Percentiles rank a stretch among this genome's conserved stretches.
Conservation (phyloP, 35 echinoderm and acorn worm genomes). For the Diadema setosum region DNA sequence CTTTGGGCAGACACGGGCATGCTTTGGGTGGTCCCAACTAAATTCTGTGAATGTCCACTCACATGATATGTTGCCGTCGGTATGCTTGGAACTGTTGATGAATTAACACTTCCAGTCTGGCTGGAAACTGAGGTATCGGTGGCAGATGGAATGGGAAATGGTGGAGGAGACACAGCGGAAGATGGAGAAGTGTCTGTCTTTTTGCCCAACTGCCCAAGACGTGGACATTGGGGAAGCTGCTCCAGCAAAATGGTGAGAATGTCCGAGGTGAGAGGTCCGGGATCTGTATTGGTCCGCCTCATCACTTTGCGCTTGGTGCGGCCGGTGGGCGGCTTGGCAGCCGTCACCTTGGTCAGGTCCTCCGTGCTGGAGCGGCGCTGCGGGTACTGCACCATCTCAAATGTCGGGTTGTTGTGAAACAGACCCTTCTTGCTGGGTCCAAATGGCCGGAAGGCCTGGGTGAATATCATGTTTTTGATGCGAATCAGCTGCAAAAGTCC, state of each 20-base stretch:
- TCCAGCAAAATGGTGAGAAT: neutral
- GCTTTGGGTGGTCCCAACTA: neutral
- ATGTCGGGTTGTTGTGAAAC: conserved; percentile 60
- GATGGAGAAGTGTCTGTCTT: neutral
- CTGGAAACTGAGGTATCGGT: too few species aligned
- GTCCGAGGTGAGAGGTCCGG: neutral
- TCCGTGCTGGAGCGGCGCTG: conserved; percentile 26
- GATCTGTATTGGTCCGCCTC: conserved; percentile 12
- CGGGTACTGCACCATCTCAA: conserved; percentile 72
- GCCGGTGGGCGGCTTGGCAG: conserved; percentile 6
- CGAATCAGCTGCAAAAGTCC: conserved; percentile 1
- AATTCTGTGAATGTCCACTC: neutral
- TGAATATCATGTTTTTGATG: conserved; percentile 38
- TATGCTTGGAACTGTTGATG: neutral
- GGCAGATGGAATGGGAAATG: neutral
- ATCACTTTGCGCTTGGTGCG: neutral
- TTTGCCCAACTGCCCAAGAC: neutral
- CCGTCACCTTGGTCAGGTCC: conserved; percentile 18
- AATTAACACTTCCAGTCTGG: too few species aligned
- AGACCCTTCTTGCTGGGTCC: neutral
- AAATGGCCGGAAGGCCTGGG: conserved; percentile 24
- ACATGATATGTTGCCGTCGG: too few species aligned
- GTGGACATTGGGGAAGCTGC: neutral
- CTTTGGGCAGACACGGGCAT: neutral
- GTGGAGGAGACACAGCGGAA: neutral